A percentile compares a stretch with the other conserved stretches of the same genome.
Conservation (phyloP, 2,888 invertebrate species). For the Gasteruption jaculator region DNA sequence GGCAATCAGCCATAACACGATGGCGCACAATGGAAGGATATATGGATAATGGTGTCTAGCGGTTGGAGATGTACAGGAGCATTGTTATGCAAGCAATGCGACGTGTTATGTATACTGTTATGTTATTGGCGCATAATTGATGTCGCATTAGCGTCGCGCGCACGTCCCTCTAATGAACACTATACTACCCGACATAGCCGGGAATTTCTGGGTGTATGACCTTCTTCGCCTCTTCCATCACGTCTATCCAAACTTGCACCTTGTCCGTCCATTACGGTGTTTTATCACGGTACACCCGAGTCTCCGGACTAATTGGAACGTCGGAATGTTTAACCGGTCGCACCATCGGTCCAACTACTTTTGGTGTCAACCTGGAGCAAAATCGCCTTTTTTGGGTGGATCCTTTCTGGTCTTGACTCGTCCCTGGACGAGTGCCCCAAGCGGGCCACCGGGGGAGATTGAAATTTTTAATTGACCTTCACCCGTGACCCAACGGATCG, state of each 20-base stretch:
- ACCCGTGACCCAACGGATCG: no score
- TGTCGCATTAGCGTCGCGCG: conserved; percentile 43
- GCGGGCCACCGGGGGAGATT: no score
- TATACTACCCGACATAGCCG: conserved; percentile 34
- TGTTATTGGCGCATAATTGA: conserved; percentile 48
- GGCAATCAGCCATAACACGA: conserved; percentile 36
- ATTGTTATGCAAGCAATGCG: conserved; percentile 47
- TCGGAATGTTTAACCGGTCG: no score
- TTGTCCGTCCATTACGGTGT: conserved; percentile 18
- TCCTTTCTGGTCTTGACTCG: no score
- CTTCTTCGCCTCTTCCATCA: conserved; percentile 13
- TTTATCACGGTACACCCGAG: conserved; percentile 1
- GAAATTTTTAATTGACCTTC: no score
- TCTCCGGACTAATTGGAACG: background rate
- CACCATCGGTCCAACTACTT: no score
- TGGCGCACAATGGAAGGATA: conserved; percentile 38
- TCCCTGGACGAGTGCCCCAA: no score
- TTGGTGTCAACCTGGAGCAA: no score
- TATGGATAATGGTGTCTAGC: conserved; percentile 26
- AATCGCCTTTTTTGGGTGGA: no score
- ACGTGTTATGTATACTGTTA: conserved; percentile 48
- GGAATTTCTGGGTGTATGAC: conserved; percentile 22
- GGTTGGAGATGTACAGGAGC: conserved; percentile 26
- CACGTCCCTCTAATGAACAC: conserved; percentile 44
- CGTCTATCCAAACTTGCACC: background rate